Conservation (phyloP, 2,888 invertebrate genomes). For the Caenorhabditis afra region DNA sequence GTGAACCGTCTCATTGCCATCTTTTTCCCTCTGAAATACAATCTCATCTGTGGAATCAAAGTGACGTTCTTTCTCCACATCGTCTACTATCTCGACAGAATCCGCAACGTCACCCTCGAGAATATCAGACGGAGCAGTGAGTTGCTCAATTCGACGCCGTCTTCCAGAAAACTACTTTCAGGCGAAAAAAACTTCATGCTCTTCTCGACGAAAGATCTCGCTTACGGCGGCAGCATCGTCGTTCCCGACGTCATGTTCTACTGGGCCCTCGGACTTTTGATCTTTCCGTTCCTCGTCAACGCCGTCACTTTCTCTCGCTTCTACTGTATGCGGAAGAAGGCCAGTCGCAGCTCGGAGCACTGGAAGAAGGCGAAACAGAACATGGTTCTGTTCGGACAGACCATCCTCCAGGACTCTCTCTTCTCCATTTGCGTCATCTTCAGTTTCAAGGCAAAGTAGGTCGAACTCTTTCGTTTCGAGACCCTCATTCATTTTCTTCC, state of each 20-base stretch:
- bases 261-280: slow-evolving; percentile 3
- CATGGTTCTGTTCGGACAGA: slow-evolving; percentile 25
- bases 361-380: slow-evolving; percentile 22
- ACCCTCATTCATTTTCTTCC: neutral
- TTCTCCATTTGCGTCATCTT: slow-evolving; percentile 33
- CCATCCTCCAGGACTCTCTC: slow-evolving; percentile 31
- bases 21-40: slow-evolving; percentile 13
- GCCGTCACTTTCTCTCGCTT: slow-evolving; percentile 17
- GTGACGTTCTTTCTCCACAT: slow-evolving; percentile 17
- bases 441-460: slow-evolving; percentile 23
- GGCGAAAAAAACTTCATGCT: slow-evolving; percentile 17
- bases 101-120: slow-evolving; percentile 26
- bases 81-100: slow-evolving; percentile 26
- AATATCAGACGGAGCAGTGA: no score
- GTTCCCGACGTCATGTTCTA: slow-evolving; percentile 23
- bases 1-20: slow-evolving; percentile 30
- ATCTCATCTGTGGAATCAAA: slow-evolving; percentile 15
- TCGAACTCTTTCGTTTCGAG: neutral
- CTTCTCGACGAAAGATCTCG: slow-evolving; percentile 10
- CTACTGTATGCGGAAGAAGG: slow-evolving; percentile 18
- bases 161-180: slow-evolving; percentile 11
- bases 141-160: no score
- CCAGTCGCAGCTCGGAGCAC: slow-evolving; percentile 19
- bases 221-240: slow-evolving; percentile 7
- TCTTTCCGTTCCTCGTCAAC: slow-evolving; percentile 25